These are phyloP conservation scores for Nasonia giraulti DNA, from an alignment of 1,140 invertebrate genomes.

Conservation along the genomic window DNA sequence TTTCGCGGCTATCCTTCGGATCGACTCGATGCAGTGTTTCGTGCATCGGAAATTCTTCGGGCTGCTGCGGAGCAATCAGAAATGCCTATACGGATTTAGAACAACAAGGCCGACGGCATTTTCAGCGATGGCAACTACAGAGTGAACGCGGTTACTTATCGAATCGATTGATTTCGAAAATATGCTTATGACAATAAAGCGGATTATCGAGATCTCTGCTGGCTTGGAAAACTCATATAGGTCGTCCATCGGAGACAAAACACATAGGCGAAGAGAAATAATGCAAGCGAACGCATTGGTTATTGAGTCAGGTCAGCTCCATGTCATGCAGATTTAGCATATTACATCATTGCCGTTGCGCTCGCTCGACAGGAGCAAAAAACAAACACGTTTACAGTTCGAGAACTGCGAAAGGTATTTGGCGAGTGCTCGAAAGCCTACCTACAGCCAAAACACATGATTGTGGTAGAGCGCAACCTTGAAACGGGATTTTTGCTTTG, in stretches of 20 bases:
- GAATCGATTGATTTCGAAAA: not conserved
- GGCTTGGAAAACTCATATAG: no score
- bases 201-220: no score
- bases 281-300: no score
- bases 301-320: slow-evolving; percentile 52
- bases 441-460: not conserved
- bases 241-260: no score
- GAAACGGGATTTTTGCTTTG: slow-evolving; percentile 8
- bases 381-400: not conserved
- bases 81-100: not conserved
- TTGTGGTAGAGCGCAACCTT: not conserved
- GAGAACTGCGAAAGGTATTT: not conserved
- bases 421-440: not conserved
- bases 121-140: not conserved
- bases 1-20: no score
- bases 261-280: no score
- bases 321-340: slow-evolving; percentile 54
- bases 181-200: not conserved
- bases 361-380: not conserved
- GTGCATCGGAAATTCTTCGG: no score
- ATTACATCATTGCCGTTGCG: slow-evolving; percentile 50
- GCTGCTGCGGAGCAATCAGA: no score
- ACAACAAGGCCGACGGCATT: slow-evolving; percentile 18
- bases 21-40: no score
- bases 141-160: not conserved